Percentiles rank a stretch among this genome's conserved stretches.
Evolutionary conservation across 2,888 invertebrate genomes (phyloP).

Genomic region (Byasa hedistus): DNA sequence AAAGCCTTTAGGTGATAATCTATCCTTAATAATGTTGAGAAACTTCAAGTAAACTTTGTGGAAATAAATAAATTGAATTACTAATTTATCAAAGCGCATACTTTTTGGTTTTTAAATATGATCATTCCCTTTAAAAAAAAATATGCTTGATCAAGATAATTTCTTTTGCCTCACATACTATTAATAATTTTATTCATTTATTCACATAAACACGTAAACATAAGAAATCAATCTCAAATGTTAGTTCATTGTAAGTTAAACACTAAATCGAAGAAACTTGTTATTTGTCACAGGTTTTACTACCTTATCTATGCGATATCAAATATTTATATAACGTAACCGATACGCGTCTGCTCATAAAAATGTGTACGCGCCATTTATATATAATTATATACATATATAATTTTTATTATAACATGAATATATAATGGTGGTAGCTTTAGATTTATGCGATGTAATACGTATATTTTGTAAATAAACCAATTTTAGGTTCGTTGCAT

Average conservation of each 20-base stretch:
- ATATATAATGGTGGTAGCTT: neutral
- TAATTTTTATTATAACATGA: neutral
- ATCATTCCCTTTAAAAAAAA: neutral
- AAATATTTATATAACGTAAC: constrained; percentile 29
- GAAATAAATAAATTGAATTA: neutral
- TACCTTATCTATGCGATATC: constrained; percentile 20
- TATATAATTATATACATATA: no score
- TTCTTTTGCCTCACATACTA: no score
- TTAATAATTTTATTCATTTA: no score
- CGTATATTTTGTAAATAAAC: neutral
- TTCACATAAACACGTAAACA: no score
- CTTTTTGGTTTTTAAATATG: neutral
- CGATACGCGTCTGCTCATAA: constrained; percentile 28
- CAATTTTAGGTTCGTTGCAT: constrained; percentile 25
- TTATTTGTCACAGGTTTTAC: constrained; percentile 24
- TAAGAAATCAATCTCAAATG: no score
- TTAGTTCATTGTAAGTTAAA: no score
- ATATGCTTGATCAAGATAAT: neutral
- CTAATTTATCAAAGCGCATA: neutral
- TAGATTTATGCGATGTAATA: neutral
- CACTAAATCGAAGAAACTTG: neutral
- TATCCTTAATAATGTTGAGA: neutral
- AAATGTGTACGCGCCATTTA: constrained; percentile 21
- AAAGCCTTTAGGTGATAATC: neutral
- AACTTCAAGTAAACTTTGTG: neutral